phyloP scores from a whole-genome alignment of 1,140 invertebrate genomes.

The Zophobas atratus region DNA sequence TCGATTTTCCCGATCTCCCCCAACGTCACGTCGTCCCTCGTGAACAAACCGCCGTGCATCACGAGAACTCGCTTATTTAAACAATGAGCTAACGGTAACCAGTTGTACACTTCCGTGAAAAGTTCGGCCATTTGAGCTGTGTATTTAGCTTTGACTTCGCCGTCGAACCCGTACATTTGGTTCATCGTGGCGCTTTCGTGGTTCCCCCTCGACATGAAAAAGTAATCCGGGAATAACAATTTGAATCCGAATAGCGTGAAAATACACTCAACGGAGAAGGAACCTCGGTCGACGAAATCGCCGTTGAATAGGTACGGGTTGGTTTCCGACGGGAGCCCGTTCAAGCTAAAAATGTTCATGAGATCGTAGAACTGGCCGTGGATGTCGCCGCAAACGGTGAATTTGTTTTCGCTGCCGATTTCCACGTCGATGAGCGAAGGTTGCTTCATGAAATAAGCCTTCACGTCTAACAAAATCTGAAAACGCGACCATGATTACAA shows the following conservation, averaged over 20 bases:
- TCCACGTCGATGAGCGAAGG: slow-evolving; percentile 92
- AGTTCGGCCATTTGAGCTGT: slow-evolving; percentile 94
- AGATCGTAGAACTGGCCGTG: slow-evolving; percentile 99
- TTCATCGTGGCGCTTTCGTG: slow-evolving; percentile 99
- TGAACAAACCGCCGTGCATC: slow-evolving; percentile 97
- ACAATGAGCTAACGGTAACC: slow-evolving; percentile 96
- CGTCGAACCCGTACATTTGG: slow-evolving; percentile 99
- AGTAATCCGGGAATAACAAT: slow-evolving; percentile 96
- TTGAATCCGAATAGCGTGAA: slow-evolving; percentile 98
- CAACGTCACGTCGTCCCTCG: slow-evolving; percentile 90
- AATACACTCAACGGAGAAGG: slow-evolving; percentile 99
- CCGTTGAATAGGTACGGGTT: slow-evolving; percentile 99
- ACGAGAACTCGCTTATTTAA: slow-evolving; percentile 94
- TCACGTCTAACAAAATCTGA: slow-evolving; percentile 94
- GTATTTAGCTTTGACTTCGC: slow-evolving; percentile 97
- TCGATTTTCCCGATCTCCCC: slow-evolving; percentile 92
- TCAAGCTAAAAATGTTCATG: slow-evolving; percentile 97
- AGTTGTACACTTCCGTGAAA: slow-evolving; percentile 99
- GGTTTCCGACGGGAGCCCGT: slow-evolving; percentile 93
- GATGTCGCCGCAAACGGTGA: slow-evolving; percentile 99
- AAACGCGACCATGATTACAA: slow-evolving; percentile 60
- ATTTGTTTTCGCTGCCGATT: slow-evolving; percentile 91
- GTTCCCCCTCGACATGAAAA: slow-evolving; percentile 98
- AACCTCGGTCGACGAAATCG: slow-evolving; percentile 99
- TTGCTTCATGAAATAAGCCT: slow-evolving; percentile 86